Evolutionary conservation across 2,888 invertebrate species (phyloP), one percentile per base, ranked within the genome.

Genomic region (Aspidiotus rigidus): DNA sequence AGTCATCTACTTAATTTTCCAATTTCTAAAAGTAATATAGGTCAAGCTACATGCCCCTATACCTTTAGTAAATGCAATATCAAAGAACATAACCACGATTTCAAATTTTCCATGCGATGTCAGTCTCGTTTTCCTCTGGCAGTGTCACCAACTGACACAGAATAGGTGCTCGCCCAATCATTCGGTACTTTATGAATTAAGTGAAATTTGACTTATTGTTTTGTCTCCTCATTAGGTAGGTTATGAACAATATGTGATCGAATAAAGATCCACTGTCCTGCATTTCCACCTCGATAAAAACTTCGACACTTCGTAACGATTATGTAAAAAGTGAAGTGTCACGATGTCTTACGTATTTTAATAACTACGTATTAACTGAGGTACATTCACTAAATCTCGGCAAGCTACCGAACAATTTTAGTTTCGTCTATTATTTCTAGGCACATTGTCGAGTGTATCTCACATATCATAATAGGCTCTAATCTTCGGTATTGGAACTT

Each of bases 381-480:
- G 39, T 41, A 53, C 53, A 55, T 16, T 8, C 42, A 17, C 9
- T 44, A 15, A 9, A 62, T 28, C 40, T 28, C 41, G 42, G 62
- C 63, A 53, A 49, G 28, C 17, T 13, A 41, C 16, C 16, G 16
- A 41, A 40, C 55, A 55, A 55, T 49, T 64, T 64, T 64, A 62
- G 49, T 62, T 62, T 59, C 40, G 28, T 42, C 62, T 62, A 62
- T 62, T 62, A 62, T 62, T 62, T 62, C 13, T 39, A 40, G 7
- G 7, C 9, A 15, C 39, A n/a, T 7, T 15, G 55, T 28, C 53
- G 64, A 17, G 64, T 54, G 55, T 39, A 53, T 54, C 54, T 55
- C 40, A 55, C 64, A 39, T 55, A 55, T 64, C 64, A 55, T 40
- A 41, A 6, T 55, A 39, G 40, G n/a, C 54, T 53, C 41, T 49